Base-by-base conservation (phyloP, 2,113 vertebrate genomes). In the Chitala chitala region DNA sequence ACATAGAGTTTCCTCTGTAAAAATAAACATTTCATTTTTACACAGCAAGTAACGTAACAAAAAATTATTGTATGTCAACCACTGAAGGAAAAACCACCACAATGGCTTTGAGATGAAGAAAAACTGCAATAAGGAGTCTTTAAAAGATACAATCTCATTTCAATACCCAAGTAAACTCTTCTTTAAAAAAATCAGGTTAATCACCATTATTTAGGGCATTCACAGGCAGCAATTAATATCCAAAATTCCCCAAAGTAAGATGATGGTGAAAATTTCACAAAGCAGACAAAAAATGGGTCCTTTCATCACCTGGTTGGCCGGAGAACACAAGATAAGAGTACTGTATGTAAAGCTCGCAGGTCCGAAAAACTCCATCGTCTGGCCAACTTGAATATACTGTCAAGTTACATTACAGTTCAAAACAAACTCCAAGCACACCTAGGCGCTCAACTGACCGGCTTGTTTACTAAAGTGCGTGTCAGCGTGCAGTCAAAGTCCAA, bases 131-230 rank as follows among this genome's bases (percentile, higher is more conserved):
- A n/a, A n/a, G n/a, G n/a, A n/a, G n/a, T n/a, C n/a, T n/a, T 33
- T 1, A 29, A 42, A 53, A 50, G 29, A 24, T 51, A 31, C 0
- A 17, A 22, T 3, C 33, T 15, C 29, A 29, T 5, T 20, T 36
- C 10, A 54, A 44, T 9, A n/a, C n/a, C n/a, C n/a, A n/a, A n/a
- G n/a, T n/a, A n/a, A n/a, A n/a, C 48, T 36, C 48, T 15, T 53
- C 50, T 5, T 6, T 17, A 51, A 66, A 36, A 6, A 42, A 76
- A 71, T 69, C 31, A 63, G 69, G 75, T 71, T 54, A 71, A 51
- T 63, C 54, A 26, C 69, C 53, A 17, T 56, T 56, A 75, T 75
- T 75, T 69, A 46, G 38, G 64, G 51, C 73, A 44, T 68, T 56
- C 24, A 56, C 8, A 66, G 38, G 44, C 56, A 66, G 64, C 59